Evolutionary conservation across 2,888 invertebrate species (phyloP).

Genomic region (Zaprionus obscuricornis): DNA sequence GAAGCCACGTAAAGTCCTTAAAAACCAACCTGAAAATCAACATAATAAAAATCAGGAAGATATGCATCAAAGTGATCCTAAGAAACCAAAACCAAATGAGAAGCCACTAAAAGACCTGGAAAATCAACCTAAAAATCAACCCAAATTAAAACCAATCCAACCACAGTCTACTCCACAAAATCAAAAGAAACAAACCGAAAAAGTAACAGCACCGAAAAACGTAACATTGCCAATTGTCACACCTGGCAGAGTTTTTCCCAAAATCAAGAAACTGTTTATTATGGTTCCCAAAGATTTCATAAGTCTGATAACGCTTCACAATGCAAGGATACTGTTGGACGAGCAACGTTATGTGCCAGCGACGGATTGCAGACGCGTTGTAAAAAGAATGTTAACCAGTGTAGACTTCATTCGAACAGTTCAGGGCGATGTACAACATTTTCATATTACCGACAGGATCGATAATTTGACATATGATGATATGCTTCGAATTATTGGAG

Average conservation of each 20-base stretch:
- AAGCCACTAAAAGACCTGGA: too few species aligned
- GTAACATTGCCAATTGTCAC: too few species aligned
- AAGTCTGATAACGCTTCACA: constrained; percentile 40
- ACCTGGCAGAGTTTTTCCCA: background rate
- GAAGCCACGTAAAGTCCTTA: too few species aligned
- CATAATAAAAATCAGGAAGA: too few species aligned
- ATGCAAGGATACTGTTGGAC: constrained; percentile 39
- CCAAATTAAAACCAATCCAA: too few species aligned
- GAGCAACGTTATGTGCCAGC: constrained; percentile 37
- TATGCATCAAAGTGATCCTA: too few species aligned
- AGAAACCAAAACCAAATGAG: too few species aligned
- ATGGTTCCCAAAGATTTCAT: constrained; percentile 33
- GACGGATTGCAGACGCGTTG: background rate
- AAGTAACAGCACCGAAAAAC: background rate
- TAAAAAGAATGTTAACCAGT: background rate
- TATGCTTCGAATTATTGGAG: constrained; percentile 41
- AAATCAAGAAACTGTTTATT: constrained; percentile 44
- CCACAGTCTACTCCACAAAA: too few species aligned
- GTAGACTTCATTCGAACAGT: constrained; percentile 16
- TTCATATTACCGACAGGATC: constrained; percentile 34
- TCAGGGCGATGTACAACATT: constrained; percentile 7
- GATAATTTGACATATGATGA: constrained; percentile 37
- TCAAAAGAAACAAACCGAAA: background rate
- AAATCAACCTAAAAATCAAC: too few species aligned
- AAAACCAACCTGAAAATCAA: too few species aligned